These are phyloP conservation scores for Aplodontia rufa DNA, from an alignment of 2,113 vertebrate genomes.

Conservation along the genomic window DNA sequence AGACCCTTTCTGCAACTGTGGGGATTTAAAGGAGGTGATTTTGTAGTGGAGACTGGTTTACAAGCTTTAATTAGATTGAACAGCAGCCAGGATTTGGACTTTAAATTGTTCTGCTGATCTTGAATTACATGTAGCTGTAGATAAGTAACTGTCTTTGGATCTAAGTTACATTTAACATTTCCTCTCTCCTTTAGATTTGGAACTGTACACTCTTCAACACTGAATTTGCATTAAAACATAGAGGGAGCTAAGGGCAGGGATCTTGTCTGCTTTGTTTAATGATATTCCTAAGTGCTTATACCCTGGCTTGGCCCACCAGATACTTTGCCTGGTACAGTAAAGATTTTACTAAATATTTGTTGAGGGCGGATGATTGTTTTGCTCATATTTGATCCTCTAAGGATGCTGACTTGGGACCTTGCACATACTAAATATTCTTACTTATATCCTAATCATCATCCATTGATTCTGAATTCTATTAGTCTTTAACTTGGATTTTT, in stretches of 20 bases:
- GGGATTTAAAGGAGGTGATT: constrained; percentile 7
- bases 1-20: constrained; percentile 33
- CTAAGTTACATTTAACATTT: background rate
- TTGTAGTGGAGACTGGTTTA: constrained; percentile 21
- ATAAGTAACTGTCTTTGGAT: background rate
- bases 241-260: background rate
- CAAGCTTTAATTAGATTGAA: constrained; percentile 32
- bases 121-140: background rate
- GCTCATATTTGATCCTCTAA: background rate
- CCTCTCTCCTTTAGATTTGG: background rate
- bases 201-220: background rate
- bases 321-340: background rate
- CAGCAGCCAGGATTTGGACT: constrained; percentile 24
- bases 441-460: background rate
- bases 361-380: background rate
- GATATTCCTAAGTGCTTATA: background rate
- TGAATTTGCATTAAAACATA: background rate
- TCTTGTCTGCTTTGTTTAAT: background rate
- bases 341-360: background rate
- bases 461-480: background rate
- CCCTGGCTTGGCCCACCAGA: background rate
- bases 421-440: background rate
- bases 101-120: background rate
- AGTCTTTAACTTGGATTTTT: background rate
- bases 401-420: background rate